Evolutionary conservation across 2,888 invertebrate genomes (phyloP).

Genomic region (Coelopa pilipes): DNA sequence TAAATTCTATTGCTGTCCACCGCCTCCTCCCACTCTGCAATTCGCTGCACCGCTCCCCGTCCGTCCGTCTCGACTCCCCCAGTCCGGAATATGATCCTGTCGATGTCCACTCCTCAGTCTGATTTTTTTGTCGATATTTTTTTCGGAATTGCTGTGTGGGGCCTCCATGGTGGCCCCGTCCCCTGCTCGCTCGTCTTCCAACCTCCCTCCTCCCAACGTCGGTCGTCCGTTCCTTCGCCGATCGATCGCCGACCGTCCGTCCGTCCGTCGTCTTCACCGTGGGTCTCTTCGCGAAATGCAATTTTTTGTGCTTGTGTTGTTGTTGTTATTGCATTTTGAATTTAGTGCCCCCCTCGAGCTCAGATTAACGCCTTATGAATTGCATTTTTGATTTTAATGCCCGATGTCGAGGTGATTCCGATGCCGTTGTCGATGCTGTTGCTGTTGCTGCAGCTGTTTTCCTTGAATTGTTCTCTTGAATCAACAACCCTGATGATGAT

Average conservation of each 20-base stretch:
- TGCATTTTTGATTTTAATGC: conserved; percentile 1
- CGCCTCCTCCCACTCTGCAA: background rate
- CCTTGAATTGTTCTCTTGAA: conserved; percentile 20
- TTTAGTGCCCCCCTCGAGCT: background rate
- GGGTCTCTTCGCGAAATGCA: too few species aligned
- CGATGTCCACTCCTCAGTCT: background rate
- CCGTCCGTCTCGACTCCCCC: background rate
- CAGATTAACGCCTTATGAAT: conserved; percentile 14
- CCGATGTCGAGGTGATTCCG: background rate
- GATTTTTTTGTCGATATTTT: too few species aligned
- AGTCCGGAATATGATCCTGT: background rate
- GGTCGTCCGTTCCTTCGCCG: too few species aligned
- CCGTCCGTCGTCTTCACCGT: too few species aligned
- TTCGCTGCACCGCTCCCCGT: background rate
- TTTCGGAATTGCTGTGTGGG: too few species aligned
- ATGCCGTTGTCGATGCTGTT: conserved; percentile 6
- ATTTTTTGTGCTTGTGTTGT: too few species aligned
- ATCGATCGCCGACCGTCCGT: too few species aligned
- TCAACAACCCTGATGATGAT: background rate
- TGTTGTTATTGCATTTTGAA: background rate
- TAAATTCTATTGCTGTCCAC: background rate
- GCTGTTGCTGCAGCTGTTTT: conserved; percentile 18
- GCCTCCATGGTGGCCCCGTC: too few species aligned
- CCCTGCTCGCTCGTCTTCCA: too few species aligned
- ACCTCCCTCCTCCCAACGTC: too few species aligned